These are phyloP conservation scores for Dicerorhinus sumatrensis DNA, from an alignment of 2,113 vertebrate genomes.

Conservation along the genomic window DNA sequence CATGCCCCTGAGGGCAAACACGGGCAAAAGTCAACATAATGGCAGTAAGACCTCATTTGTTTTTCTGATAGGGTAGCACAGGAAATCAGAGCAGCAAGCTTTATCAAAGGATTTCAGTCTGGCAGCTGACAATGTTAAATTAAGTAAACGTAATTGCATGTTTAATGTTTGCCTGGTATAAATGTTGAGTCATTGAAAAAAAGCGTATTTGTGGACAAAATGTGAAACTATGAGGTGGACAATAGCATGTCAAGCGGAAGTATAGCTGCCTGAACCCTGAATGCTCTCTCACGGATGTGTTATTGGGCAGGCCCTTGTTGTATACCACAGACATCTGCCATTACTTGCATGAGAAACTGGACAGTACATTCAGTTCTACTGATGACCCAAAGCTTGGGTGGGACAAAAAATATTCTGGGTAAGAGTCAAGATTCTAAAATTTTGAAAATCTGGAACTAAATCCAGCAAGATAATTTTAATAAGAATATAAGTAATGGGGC, in stretches of 20 bases:
- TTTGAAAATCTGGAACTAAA: conserved; percentile 25
- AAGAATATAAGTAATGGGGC: neutral
- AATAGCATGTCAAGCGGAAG: neutral
- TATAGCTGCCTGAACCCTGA: neutral
- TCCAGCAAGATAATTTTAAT: conserved; percentile 44
- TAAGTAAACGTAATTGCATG: neutral
- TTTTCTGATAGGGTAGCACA: neutral
- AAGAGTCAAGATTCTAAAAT: neutral
- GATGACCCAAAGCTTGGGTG: neutral
- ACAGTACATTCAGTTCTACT: neutral
- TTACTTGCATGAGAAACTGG: neutral
- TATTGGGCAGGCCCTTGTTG: neutral
- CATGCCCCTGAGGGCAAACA: neutral
- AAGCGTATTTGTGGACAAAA: neutral
- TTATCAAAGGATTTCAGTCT: neutral
- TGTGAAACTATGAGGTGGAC: neutral
- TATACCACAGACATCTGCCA: neutral
- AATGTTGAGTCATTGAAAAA: neutral
- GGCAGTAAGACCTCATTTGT: neutral
- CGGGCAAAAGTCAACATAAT: neutral
- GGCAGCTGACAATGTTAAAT: neutral
- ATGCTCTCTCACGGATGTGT: neutral
- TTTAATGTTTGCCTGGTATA: conserved; percentile 1
- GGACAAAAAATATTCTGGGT: neutral
- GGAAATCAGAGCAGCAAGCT: neutral